These are phyloP conservation scores for Rhombomys opimus DNA, from an alignment of 2,113 vertebrate species.

Conservation along the genomic window DNA sequence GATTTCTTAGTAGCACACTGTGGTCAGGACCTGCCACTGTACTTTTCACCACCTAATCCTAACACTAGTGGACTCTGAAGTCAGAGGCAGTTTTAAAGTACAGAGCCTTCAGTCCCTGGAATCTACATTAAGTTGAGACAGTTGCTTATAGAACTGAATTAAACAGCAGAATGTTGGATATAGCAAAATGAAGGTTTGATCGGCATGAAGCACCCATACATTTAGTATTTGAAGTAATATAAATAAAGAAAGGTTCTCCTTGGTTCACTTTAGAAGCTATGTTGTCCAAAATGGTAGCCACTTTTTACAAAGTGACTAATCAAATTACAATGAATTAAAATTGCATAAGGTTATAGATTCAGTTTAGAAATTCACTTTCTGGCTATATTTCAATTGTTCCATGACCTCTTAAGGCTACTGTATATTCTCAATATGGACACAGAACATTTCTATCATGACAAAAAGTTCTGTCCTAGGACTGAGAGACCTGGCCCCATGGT, in stretches of 20 bases:
- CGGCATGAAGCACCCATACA: not conserved
- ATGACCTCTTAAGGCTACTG: not conserved
- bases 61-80: not conserved
- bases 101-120: not conserved
- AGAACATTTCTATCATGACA: not conserved
- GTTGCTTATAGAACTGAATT: not conserved
- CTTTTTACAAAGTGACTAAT: not conserved
- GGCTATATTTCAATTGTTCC: not conserved
- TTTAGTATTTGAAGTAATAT: not conserved
- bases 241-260: not conserved
- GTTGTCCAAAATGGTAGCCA: not conserved
- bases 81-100: not conserved
- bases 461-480: not conserved
- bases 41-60: not conserved
- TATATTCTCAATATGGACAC: not conserved
- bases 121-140: not conserved
- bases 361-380: not conserved
- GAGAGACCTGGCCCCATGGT: not conserved
- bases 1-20: not conserved
- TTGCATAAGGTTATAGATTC: not conserved
- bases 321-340: constrained; percentile 45
- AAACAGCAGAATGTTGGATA: not conserved
- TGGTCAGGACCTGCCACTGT: not conserved
- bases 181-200: not conserved
- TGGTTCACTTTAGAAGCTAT: not conserved